Conservation (phyloP, 1,140 invertebrate species). For the Procambarus clarkii region DNA sequence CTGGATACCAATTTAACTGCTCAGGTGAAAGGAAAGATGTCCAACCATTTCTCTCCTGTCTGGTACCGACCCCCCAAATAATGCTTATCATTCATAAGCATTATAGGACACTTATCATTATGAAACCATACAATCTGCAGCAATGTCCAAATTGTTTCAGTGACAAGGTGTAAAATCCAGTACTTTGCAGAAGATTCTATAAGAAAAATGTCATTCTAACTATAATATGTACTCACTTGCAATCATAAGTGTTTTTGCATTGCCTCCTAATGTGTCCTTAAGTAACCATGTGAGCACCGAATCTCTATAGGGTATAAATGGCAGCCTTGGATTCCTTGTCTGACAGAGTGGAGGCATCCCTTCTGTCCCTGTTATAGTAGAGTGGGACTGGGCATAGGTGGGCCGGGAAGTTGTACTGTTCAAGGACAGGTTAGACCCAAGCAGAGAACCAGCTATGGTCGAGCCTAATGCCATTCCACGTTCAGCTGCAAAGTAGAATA, state of each 20-base stretch:
- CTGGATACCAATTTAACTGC: too few relatives aligned
- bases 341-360: constrained; percentile 8
- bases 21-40: too few relatives aligned
- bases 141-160: too few relatives aligned
- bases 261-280: constrained; percentile 94
- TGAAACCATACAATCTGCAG: too few relatives aligned
- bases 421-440: constrained; percentile 23
- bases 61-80: too few relatives aligned
- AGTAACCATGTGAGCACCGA: constrained; percentile 93
- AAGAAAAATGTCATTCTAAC: too few relatives aligned
- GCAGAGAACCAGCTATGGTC: constrained; percentile 12
- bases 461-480: constrained; percentile 14
- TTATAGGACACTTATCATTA: too few relatives aligned
- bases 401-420: not conserved
- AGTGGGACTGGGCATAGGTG: not conserved
- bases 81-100: too few relatives aligned
- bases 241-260: constrained; percentile 95
- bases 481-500: not conserved
- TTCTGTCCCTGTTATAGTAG: not conserved
- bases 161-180: too few relatives aligned
- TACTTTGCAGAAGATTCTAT: too few relatives aligned
- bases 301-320: constrained; percentile 92
- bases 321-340: constrained; percentile 18
- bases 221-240: constrained; percentile 79
- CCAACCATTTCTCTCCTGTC: too few relatives aligned